These are phyloP conservation scores for Mythimna pallens DNA, from an alignment of 2,888 invertebrate species.

Conservation along the genomic window DNA sequence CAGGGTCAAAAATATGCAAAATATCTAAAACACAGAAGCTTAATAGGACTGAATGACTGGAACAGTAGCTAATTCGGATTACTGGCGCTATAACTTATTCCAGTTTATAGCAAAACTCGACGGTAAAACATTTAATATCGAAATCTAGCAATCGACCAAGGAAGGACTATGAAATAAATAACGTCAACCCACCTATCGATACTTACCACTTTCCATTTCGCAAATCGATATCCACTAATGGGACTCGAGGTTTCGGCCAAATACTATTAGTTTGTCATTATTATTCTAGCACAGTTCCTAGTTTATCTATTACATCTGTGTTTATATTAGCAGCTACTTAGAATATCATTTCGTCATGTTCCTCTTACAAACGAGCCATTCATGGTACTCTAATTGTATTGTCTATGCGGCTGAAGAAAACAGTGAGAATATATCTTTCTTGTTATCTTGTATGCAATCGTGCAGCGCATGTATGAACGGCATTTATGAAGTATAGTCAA, in stretches of 20 bases:
- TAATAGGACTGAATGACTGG: neutral
- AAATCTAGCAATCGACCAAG: conserved; percentile 2
- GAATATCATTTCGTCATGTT: conserved; percentile 66
- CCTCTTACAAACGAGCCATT: conserved; percentile 57
- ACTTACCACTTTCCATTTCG: conserved; percentile 28
- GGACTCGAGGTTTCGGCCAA: conserved; percentile 18
- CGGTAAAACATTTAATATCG: neutral
- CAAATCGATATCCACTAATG: conserved; percentile 22
- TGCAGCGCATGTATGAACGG: conserved; percentile 25
- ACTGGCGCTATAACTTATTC: neutral
- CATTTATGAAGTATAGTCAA: conserved; percentile 15
- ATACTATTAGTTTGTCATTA: conserved; percentile 12
- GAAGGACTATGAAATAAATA: conserved; percentile 17
- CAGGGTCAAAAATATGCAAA: neutral
- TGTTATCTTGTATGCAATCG: conserved; percentile 55
- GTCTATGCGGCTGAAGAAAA: conserved; percentile 63
- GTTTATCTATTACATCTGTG: conserved; percentile 34
- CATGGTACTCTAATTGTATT: conserved; percentile 55
- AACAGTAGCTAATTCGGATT: neutral
- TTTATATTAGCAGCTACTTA: conserved; percentile 26
- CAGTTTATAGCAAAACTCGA: neutral
- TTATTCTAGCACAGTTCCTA: conserved; percentile 31
- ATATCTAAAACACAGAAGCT: neutral
- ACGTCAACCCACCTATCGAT: conserved; percentile 14
- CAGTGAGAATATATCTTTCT: conserved; percentile 70